Evolutionary conservation across 1,140 invertebrate species (phyloP), one percentile per base, ranked within the genome.

Genomic region (Euura lappo): DNA sequence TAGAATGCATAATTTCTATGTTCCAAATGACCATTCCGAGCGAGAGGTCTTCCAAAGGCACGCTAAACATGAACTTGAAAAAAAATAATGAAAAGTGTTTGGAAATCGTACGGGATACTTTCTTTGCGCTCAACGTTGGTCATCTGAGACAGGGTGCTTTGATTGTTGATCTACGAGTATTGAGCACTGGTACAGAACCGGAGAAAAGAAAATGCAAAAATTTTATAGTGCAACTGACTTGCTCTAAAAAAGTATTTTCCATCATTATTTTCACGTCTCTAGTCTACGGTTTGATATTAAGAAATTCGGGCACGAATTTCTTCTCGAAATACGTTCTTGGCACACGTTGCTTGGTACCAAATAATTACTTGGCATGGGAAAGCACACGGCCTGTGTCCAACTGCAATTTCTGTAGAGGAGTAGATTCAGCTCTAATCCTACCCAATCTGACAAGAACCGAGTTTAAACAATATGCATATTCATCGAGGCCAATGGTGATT

Each of bases 341-440:
- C 68, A 89, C 90, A 71, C 89, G 93, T 78, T 96, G 95, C 85
- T 83, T 96, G 69, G 78, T 97, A 78, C 92, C 93, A 74, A 95
- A 94, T 84, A 96, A 96, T 87, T 94, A 94, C 80, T 88, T 97
- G 65, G 88, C 96, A 45, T 95, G 94, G 93, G 95, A 97, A 87
- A 93, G 94, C 64, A 94, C 93, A 8, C 88, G 95, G 72, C 95
- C 95, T 10, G 88, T 94, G n/a, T 93, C 94, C 5, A 90, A 95
- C 82, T 97, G 96, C 82, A 86, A 88, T 74, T 94, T 94, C 83
- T 96, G 94, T 86, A 84, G 79, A 70, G 83, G 88, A 71, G 88
- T 93, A 11, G 84, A 91, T 71, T 83, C 85, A 45, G 90, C 90
- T 75, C 89, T 93, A 60, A 87, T 93, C 71, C 87, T 94, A 67